Percentiles rank a stretch among this genome's conserved stretches.
Conservation (phyloP, 2,113 vertebrate species). For the Montifringilla adamsi region DNA sequence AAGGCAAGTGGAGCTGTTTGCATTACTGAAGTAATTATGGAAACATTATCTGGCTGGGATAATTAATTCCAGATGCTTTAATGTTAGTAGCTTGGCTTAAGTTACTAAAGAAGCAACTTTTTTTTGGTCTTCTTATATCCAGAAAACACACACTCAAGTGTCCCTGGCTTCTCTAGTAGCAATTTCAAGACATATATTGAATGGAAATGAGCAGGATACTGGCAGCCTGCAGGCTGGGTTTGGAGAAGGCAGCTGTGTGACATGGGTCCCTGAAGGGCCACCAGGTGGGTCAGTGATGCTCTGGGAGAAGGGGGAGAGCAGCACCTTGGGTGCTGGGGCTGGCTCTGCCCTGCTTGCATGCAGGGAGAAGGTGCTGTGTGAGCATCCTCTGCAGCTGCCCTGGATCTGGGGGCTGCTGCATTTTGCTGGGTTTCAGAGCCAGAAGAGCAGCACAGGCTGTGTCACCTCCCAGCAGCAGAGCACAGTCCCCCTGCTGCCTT, state of each 20-base stretch:
- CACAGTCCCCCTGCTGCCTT: neutral
- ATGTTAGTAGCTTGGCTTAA: slow-evolving; percentile 8
- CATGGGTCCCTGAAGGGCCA: neutral
- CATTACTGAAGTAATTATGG: slow-evolving; percentile 26
- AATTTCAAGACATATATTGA: neutral
- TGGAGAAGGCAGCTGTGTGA: neutral
- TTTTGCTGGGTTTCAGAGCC: neutral
- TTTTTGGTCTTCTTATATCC: slow-evolving; percentile 12
- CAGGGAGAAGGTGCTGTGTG: neutral
- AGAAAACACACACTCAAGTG: neutral
- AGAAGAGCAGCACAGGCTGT: neutral
- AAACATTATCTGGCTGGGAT: slow-evolving; percentile 16
- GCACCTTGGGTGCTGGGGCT: neutral
- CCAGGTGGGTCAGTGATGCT: neutral
- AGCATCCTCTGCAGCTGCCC: neutral
- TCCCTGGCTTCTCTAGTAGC: neutral
- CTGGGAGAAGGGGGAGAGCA: neutral
- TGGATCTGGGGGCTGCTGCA: rapidly evolving
- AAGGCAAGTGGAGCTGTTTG: neutral
- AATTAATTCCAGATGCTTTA: slow-evolving; percentile 58
- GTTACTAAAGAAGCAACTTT: neutral
- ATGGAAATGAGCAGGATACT: neutral
- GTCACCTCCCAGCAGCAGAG: neutral
- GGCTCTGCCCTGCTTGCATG: neutral
- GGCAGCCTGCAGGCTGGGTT: neutral